Evolutionary conservation across 2,888 invertebrate species (phyloP), one percentile per base, ranked within the genome.

Genomic region (Catocala sponsa): DNA sequence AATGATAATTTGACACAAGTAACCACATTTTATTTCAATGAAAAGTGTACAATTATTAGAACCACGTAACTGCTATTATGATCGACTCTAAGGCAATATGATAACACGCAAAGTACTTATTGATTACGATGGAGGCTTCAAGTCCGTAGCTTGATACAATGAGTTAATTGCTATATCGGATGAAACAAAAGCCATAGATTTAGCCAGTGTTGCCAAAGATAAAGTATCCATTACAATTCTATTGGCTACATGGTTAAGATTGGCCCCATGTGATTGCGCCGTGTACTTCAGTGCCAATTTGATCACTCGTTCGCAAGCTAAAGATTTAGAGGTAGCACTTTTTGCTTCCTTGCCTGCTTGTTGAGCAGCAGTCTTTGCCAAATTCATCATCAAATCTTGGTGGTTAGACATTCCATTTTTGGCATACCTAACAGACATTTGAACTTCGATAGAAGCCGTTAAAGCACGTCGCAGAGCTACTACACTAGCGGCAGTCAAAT

Each of bases 341-440:
- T 90, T 94, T 11, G 94, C 94, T 76, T 94, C 94, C 77, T 94
- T 94, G 0, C 94, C 94, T 35, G 94, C 94, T 79, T 94, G 94
- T 67, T 94, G 94, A 6, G 94, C 94, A 12, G 94, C 94, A 6
- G 94, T 93, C 65, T 91, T 94, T 0, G 94, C 94, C 58, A 94
- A 84, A 79, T 93, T 94, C 94, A 93, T 93, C 94, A 94, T 94
- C 56, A 94, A 74, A 49, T 94, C 93, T 72, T 92, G 92, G 65
- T 94, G 93, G 74, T 92, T 92, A 0, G 91, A 87, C 93, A 93
- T 91, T 5, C 93, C 93, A 66, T 88, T 92, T 68, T 90, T 92
- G 13, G 94, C 94, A 62, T 89, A 91, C 57, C 81, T 88, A 0
- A 94, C 91, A 9, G 94, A 93, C 94, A 94, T 94, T 65, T 91